These are phyloP conservation scores for Cheilosia variabilis DNA, from an alignment of 2,888 invertebrate genomes.

Conservation along the genomic window DNA sequence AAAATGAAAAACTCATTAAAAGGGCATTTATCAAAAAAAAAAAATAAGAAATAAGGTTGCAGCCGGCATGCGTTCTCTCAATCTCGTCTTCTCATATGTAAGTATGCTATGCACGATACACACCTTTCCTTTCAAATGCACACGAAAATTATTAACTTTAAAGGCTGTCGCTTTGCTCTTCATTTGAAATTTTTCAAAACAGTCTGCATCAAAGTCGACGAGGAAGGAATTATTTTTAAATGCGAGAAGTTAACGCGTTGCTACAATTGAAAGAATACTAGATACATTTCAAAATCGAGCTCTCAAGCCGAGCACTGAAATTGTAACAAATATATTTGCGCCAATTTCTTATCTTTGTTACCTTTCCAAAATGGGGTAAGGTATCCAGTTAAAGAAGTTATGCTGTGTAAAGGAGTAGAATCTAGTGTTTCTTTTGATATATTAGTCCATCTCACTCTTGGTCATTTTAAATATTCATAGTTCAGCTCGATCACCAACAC, in stretches of 20 bases:
- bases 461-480: constrained; percentile 23
- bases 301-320: constrained; percentile 20
- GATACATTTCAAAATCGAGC: background rate
- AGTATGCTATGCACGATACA: constrained; percentile 26
- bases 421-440: no score
- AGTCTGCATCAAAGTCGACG: constrained; percentile 1
- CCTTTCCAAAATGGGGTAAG: background rate
- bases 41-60: constrained; percentile 49
- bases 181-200: constrained; percentile 14
- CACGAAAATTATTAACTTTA: constrained; percentile 67
- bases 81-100: background rate
- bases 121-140: constrained; percentile 46
- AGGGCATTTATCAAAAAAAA: constrained; percentile 45
- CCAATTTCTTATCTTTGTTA: background rate
- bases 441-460: constrained; percentile 18
- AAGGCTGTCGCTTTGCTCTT: constrained; percentile 20
- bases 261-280: background rate
- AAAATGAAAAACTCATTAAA: constrained; percentile 70
- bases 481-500: constrained; percentile 28
- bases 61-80: constrained; percentile 57
- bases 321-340: constrained; percentile 5
- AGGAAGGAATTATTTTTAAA: background rate
- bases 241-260: no score
- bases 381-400: background rate
- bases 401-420: no score